A percentile compares a stretch with the other conserved stretches of the same genome.
phyloP scores from a whole-genome alignment of 2,113 vertebrate genomes.

The Malurus cyaneus region DNA sequence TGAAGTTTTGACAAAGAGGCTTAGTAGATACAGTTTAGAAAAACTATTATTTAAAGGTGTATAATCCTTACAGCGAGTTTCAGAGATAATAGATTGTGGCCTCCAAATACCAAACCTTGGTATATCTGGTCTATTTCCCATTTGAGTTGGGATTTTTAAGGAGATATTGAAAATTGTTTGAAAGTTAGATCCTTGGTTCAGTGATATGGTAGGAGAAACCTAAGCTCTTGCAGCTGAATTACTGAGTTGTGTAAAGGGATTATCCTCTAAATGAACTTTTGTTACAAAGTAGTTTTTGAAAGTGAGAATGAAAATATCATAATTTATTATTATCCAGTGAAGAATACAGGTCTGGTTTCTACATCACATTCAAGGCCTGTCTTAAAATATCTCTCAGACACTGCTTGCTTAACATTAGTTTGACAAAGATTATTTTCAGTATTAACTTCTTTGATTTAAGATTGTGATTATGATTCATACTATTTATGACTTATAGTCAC shows the following conservation, averaged over 20 bases:
- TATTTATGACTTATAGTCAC: not conserved
- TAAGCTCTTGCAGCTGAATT: not conserved
- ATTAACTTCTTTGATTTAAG: not conserved
- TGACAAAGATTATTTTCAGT: not conserved
- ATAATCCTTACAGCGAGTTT: not conserved
- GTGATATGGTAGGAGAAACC: not conserved
- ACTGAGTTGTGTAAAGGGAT: not conserved
- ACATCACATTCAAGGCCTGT: not conserved
- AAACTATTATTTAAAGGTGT: not conserved
- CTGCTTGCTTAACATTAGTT: not conserved
- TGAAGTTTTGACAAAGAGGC: not conserved
- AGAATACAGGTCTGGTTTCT: not conserved
- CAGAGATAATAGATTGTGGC: not conserved
- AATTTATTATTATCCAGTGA: not conserved
- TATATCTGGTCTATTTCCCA: not conserved
- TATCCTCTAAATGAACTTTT: not conserved
- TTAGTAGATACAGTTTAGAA: not conserved
- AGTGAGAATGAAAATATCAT: not conserved
- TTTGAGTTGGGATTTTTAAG: not conserved
- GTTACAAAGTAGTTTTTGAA: not conserved
- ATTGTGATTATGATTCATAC: not conserved
- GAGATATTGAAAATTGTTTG: not conserved
- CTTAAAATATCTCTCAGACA: not conserved
- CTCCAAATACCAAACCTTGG: not conserved
- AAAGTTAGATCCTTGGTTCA: not conserved